Evolutionary conservation across 2,797 vertebrate genomes (phyloP).

Genomic region (Glossophaga mutica): DNA sequence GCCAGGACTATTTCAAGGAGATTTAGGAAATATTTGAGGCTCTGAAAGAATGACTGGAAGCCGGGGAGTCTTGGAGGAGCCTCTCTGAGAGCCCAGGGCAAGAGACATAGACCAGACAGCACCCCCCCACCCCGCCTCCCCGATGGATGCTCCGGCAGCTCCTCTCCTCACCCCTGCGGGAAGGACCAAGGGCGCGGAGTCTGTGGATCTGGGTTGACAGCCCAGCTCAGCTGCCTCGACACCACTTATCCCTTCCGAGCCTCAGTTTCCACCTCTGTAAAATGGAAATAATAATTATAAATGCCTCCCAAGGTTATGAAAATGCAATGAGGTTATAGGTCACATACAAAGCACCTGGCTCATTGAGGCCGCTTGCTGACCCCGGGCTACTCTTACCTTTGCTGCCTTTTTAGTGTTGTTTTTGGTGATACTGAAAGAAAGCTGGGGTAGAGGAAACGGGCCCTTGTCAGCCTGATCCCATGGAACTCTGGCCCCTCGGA

Average conservation of each 20-base stretch:
- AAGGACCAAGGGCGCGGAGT: neutral
- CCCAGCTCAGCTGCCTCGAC: neutral
- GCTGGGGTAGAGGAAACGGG: neutral
- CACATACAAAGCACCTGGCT: neutral
- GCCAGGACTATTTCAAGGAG: slow-evolving; percentile 74
- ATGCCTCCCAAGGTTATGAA: neutral
- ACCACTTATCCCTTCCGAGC: too few relatives aligned
- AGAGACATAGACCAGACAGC: neutral
- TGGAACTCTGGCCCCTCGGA: neutral
- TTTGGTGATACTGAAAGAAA: neutral
- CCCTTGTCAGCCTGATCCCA: rapidly evolving
- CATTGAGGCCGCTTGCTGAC: rapidly evolving
- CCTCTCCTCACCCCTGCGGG: rapidly evolving
- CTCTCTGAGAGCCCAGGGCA: neutral
- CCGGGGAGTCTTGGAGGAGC: neutral
- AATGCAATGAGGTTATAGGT: neutral
- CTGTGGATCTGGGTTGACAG: neutral
- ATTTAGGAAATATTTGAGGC: slow-evolving; percentile 70
- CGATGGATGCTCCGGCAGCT: neutral
- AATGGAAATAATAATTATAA: neutral
- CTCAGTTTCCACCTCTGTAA: neutral
- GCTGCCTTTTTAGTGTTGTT: neutral
- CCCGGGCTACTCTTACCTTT: rapidly evolving
- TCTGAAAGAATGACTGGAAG: slow-evolving; percentile 63
- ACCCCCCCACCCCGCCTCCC: rapidly evolving